Evolutionary conservation across 2,113 vertebrate species (phyloP), one percentile per base, ranked within the genome.

Genomic region (Micronycteris hirsuta): DNA sequence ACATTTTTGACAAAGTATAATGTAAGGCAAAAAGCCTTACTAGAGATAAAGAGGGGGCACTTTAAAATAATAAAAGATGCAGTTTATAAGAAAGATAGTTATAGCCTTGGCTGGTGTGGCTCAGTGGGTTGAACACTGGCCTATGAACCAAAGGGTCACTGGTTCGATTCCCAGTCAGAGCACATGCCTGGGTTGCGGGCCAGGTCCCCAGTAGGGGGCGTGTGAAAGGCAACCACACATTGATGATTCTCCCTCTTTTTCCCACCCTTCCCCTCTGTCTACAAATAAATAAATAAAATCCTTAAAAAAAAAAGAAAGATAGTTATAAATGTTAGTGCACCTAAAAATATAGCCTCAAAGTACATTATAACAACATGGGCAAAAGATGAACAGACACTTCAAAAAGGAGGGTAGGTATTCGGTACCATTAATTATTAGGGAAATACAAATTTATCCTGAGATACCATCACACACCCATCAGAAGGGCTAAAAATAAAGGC

Each of bases 261-360:
- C n/a, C n/a, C n/a, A n/a, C n/a, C n/a, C n/a, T n/a, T n/a, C n/a
- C n/a, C n/a, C n/a, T n/a, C n/a, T n/a, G n/a, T n/a, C n/a, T n/a
- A n/a, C n/a, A n/a, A n/a, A n/a, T n/a, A n/a, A n/a, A n/a, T n/a
- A n/a, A n/a, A n/a, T n/a, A n/a, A n/a, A n/a, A n/a, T n/a, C n/a
- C n/a, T n/a, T n/a, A n/a, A n/a, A n/a, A n/a, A n/a, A n/a, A n/a
- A n/a, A n/a, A n/a, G n/a, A n/a, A n/a, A n/a, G n/a, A n/a, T n/a
- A n/a, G n/a, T 89, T 94, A 11, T 96, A 71, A 94, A 86, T 82
- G 36, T 91, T 89, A 82, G 65, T 68, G 26, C 5, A 52, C 17
- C 49, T 24, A 45, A 41, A n/a, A 78, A 54, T 36, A 54, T 49
- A 71, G 22, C 28, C 77, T 80, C 22, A 41, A 45, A 86, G 19